Conservation (phyloP, 92 coral and sea anemone genomes). For the Siderastrea radians region DNA sequence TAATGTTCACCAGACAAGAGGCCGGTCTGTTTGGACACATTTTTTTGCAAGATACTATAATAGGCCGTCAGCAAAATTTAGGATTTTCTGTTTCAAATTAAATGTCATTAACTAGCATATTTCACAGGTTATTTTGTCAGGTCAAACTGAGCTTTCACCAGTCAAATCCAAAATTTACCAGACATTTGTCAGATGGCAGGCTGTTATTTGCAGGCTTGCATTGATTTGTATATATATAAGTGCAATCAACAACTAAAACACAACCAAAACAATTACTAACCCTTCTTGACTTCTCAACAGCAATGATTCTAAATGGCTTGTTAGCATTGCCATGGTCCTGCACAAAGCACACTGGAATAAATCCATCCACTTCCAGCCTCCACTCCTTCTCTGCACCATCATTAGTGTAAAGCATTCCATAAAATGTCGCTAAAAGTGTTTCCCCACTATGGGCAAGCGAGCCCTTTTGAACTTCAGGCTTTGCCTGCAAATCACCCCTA, state of each 20-base stretch:
- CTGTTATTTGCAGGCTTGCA: too few species aligned
- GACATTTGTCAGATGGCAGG: too few species aligned
- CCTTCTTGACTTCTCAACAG: conserved; percentile 72
- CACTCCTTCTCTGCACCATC: conserved; percentile 79
- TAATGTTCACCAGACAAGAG: too few species aligned
- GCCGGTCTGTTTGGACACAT: too few species aligned
- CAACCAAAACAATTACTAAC: conserved; percentile 44
- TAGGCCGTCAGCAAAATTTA: too few species aligned
- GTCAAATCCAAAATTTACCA: too few species aligned
- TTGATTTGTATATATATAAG: background rate
- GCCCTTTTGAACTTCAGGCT: conserved; percentile 58
- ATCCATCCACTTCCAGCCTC: conserved; percentile 81
- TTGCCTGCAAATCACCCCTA: conserved; percentile 7
- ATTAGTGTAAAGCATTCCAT: conserved; percentile 81
- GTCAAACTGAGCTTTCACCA: too few species aligned
- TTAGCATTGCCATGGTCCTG: conserved; percentile 91
- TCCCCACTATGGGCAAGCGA: conserved; percentile 76
- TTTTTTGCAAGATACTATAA: too few species aligned
- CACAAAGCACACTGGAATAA: conserved; percentile 91
- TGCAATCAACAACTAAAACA: background rate
- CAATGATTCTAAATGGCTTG: conserved; percentile 95
- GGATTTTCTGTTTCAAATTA: too few species aligned
- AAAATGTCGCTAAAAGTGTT: conserved; percentile 77
- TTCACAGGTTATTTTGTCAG: too few species aligned
- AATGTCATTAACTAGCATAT: too few species aligned